Percentiles rank a stretch among this genome's conserved stretches.
Evolutionary conservation across 2,888 invertebrate genomes (phyloP).

Genomic region (Lochmaea capreae): DNA sequence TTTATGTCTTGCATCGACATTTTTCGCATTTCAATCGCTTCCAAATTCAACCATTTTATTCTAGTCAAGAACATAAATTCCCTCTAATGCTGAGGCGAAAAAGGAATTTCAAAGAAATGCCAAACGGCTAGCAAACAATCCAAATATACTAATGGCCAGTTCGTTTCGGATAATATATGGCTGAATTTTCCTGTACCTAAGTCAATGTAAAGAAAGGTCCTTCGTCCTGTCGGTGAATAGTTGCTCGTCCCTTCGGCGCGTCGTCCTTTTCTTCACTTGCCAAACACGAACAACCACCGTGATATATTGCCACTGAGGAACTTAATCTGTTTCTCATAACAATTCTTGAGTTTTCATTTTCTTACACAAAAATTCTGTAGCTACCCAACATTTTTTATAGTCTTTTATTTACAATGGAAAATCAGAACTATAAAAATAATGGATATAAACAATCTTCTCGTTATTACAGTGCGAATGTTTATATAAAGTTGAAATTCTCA

Average conservation of each 20-base stretch:
- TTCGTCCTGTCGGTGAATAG: constrained; percentile 53
- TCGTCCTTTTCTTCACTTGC: constrained; percentile 52
- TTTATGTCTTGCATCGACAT: neutral
- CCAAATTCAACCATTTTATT: neutral
- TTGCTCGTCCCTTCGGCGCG: constrained; percentile 53
- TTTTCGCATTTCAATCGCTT: neutral
- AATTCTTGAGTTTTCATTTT: constrained; percentile 15
- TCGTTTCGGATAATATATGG: constrained; percentile 64
- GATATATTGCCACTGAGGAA: constrained; percentile 60
- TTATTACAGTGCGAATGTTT: too few relatives aligned
- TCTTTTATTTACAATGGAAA: neutral
- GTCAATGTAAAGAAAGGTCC: constrained; percentile 63
- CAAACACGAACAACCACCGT: constrained; percentile 51
- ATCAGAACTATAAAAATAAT: neutral
- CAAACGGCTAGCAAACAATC: constrained; percentile 56
- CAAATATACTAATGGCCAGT: constrained; percentile 64
- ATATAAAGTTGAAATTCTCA: too few relatives aligned
- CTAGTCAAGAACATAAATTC: neutral
- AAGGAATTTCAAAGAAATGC: constrained; percentile 41
- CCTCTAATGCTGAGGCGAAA: constrained; percentile 6
- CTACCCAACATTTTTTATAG: too few relatives aligned
- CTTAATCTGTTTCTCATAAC: constrained; percentile 52
- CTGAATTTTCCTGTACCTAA: constrained; percentile 62
- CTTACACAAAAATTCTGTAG: too few relatives aligned
- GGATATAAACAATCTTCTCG: too few relatives aligned